A percentile compares a stretch with the other conserved stretches of the same genome.
phyloP scores from a whole-genome alignment of 2,888 invertebrate species.

The Syritta pipiens region DNA sequence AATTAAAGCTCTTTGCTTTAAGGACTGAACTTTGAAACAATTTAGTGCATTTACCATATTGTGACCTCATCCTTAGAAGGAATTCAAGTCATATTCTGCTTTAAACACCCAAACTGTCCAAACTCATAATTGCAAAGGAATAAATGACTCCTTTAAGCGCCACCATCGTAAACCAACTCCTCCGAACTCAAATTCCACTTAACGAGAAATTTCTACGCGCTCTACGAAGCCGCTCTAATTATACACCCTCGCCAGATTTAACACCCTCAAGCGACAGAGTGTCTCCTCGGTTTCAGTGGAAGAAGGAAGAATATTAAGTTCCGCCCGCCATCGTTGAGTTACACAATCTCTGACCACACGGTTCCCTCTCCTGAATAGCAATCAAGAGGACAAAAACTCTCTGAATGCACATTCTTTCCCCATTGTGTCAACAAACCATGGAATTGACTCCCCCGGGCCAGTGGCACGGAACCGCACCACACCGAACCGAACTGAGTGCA shows the following conservation, averaged over 20 bases:
- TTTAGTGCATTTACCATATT: too few species aligned
- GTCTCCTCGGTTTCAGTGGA: background rate
- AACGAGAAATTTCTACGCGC: background rate
- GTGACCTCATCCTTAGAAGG: too few species aligned
- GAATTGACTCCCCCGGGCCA: conserved; percentile 30
- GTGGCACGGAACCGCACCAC: conserved; percentile 2
- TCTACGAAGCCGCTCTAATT: conserved; percentile 19
- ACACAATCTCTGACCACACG: conserved; percentile 2
- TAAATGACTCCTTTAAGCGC: background rate
- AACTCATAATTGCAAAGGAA: too few species aligned
- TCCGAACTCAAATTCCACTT: background rate
- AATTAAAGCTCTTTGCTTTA: too few species aligned
- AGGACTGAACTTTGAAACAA: too few species aligned
- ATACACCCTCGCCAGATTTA: conserved; percentile 11
- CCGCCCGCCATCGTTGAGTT: background rate
- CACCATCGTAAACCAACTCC: background rate
- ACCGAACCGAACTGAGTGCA: conserved; percentile 3
- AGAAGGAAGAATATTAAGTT: conserved; percentile 19
- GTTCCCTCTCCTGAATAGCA: background rate
- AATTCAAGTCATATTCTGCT: too few species aligned
- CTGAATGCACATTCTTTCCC: conserved; percentile 7
- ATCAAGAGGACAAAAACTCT: conserved; percentile 7
- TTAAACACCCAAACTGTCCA: too few species aligned
- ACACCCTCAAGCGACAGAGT: conserved; percentile 28
- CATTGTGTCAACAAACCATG: conserved; percentile 23